Evolutionary conservation across 2,113 vertebrate genomes (phyloP).

Genomic region (Caretta caretta): DNA sequence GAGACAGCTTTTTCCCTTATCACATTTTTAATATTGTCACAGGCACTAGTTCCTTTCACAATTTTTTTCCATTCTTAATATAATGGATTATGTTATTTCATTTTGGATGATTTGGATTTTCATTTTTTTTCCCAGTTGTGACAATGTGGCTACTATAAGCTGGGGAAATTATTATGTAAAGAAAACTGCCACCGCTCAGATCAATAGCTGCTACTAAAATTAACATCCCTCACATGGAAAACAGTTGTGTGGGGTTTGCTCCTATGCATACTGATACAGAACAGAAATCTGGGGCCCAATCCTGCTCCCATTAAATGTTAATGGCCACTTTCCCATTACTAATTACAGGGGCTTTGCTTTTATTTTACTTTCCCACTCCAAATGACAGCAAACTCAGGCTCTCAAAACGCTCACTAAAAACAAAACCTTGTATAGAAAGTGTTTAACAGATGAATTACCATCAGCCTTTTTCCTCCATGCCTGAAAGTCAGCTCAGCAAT

Average conservation of each 20-base stretch:
- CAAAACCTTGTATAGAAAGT: background rate
- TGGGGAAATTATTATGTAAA: background rate
- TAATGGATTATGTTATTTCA: background rate
- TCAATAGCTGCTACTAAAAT: background rate
- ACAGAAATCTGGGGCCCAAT: background rate
- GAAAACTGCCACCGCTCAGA: background rate
- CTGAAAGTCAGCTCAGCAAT: background rate
- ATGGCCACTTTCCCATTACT: background rate
- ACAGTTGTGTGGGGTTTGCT: background rate
- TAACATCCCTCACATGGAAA: background rate
- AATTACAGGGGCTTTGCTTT: background rate
- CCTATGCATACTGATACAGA: background rate
- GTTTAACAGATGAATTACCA: background rate
- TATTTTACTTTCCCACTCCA: background rate
- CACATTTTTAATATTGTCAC: background rate
- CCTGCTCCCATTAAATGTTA: background rate
- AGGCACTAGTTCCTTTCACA: background rate
- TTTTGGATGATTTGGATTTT: background rate
- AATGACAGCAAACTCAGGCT: background rate
- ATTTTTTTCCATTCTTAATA: background rate
- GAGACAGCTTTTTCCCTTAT: background rate
- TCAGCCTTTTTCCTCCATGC: background rate
- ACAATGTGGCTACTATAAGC: background rate
- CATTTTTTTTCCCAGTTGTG: background rate
- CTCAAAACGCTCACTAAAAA: background rate